Base-by-base conservation (phyloP, 1,140 invertebrate species). In the Lethrus apterus region DNA sequence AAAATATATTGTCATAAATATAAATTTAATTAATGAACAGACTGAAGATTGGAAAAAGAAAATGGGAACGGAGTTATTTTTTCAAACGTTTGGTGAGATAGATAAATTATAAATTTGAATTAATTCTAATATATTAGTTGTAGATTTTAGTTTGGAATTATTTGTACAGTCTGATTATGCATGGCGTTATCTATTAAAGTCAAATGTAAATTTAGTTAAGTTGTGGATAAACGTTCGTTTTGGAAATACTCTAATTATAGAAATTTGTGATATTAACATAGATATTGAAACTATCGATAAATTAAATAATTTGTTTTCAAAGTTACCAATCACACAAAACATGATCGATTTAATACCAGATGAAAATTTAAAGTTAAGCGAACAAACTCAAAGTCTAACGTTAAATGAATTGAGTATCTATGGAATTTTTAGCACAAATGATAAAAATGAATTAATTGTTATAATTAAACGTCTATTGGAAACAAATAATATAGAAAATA, bases 301-400 rank as follows among this genome's bases (percentile, higher is more conserved):
- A 66, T 45, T 56, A 76, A 30, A 66, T 71, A 44, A 61, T 63
- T 13, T 61, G 72, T 29, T 75, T 81, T 58, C 59, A 21, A 69
- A 69, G 43, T 73, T 74, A 60, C 52, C 71, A 31, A 77, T 82
- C 33, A 73, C 68, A 4, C 45, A 72, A 19, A 67, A 77, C 40
- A 80, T 82, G 78, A 68, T 81, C 45, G 62, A 71, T 30, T 36
- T 45, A 18, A 13, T 64, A 20, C 31, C 30, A 7, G 10, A 50
- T 26, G 15, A 48, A 8, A 18, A 46, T n/a, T n/a, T n/a, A 36
- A 24, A 50, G 43, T 36, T 44, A 32, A 14, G 11, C 9, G 18
- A 41, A 45, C 18, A 53, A 30, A 21, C 45, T 19, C 15, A 46
- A 55, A 41, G 40, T 34, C 15, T 31, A 14, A 33, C 62, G 15